Percentiles rank a stretch among this genome's conserved stretches.
Evolutionary conservation across 2,113 vertebrate genomes (phyloP).

Genomic region (Rhineura floridana): DNA sequence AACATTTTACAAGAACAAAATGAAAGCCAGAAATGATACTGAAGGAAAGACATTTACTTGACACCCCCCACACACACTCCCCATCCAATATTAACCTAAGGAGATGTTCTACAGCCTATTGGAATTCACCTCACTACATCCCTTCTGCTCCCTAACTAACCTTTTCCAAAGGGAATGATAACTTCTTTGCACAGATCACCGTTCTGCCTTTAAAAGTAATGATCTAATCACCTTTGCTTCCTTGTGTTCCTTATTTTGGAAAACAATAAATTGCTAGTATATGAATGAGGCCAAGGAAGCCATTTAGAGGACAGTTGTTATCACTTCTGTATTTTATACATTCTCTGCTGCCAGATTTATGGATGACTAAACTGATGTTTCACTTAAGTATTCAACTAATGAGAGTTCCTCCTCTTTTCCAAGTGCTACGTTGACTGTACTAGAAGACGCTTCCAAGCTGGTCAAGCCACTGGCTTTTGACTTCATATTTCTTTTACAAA

Average conservation of each 20-base stretch:
- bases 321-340: conserved; percentile 28
- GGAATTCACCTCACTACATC: background rate
- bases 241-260: conserved; percentile 11
- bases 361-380: conserved; percentile 42
- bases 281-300: conserved; percentile 13
- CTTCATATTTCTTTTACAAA: background rate
- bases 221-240: background rate
- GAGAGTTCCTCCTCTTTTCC: conserved; percentile 19
- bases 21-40: background rate
- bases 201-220: conserved; percentile 3
- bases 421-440: background rate
- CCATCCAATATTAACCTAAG: background rate
- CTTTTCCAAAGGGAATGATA: conserved; percentile 25
- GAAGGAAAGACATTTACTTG: accelerated
- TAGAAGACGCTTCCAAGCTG: conserved; percentile 14
- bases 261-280: conserved; percentile 45
- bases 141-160: background rate
- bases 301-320: conserved; percentile 41
- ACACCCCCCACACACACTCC: background rate
- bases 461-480: background rate
- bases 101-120: background rate
- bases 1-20: background rate
- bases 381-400: conserved; percentile 44
- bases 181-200: background rate
- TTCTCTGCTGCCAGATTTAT: conserved; percentile 15